Conservation (phyloP, 2,113 vertebrate species). For the Engystomops pustulosus region DNA sequence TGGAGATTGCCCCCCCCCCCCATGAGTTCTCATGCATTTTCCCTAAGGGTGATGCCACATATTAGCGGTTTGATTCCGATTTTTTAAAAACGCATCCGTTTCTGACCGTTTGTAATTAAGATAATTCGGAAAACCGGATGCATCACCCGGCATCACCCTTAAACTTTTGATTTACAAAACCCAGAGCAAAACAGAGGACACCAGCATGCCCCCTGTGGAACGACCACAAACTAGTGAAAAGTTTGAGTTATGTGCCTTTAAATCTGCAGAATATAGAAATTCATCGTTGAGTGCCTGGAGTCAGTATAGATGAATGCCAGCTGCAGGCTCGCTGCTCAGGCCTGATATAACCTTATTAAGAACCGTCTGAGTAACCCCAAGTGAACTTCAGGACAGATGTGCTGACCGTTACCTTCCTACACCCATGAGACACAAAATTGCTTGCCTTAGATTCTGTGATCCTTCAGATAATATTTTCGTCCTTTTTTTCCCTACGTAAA, state of each 20-base stretch:
- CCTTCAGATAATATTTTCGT: neutral
- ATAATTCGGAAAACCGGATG: no score
- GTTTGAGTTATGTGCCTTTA: neutral
- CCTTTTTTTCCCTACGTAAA: neutral
- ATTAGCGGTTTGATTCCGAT: no score
- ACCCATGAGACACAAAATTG: neutral
- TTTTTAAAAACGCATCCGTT: no score
- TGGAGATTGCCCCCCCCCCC: no score
- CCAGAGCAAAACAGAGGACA: no score
- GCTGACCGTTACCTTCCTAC: neutral
- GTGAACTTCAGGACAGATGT: slow-evolving; percentile 45
- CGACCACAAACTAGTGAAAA: no score
- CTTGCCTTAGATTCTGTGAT: neutral
- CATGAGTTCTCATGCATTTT: no score
- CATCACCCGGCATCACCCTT: no score
- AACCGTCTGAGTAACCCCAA: slow-evolving; percentile 26
- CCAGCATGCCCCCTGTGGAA: no score
- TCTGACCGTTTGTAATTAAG: no score
- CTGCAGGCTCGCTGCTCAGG: neutral
- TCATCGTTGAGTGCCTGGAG: slow-evolving; percentile 5
- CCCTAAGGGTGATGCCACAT: no score
- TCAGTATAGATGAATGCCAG: slow-evolving; percentile 13
- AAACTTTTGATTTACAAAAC: no score
- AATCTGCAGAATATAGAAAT: neutral
- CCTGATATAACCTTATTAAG: slow-evolving; percentile 5